Evolutionary conservation across 2,113 vertebrate genomes (phyloP).

Genomic region (Pipra filicauda): DNA sequence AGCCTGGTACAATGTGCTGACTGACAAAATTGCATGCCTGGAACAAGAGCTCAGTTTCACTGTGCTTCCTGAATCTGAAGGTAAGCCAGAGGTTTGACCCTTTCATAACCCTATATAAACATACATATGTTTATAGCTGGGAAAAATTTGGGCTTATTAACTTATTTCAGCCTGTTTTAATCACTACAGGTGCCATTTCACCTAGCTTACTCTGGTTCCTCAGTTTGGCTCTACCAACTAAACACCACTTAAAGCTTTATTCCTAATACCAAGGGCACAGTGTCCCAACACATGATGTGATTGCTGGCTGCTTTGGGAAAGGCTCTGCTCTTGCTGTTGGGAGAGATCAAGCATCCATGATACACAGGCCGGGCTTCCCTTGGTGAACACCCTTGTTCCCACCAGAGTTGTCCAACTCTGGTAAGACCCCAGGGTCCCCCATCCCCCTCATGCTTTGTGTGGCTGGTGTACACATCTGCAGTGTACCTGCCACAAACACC

Average conservation of each 20-base stretch:
- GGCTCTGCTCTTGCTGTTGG: not conserved
- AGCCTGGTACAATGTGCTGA: not conserved
- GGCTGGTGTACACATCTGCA: not conserved
- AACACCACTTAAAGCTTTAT: not conserved
- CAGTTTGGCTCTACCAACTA: not conserved
- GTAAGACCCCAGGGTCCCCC: not conserved
- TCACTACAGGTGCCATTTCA: not conserved
- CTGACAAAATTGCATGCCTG: rapidly evolving
- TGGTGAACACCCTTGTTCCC: not conserved
- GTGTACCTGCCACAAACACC: not conserved
- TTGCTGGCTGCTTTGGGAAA: not conserved
- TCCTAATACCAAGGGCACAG: not conserved
- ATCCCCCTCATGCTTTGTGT: rapidly evolving
- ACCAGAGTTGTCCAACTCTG: not conserved
- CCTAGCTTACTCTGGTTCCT: not conserved
- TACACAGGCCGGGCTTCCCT: not conserved
- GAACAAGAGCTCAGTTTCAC: not conserved
- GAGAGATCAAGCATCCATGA: rapidly evolving
- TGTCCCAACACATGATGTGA: rapidly evolving
- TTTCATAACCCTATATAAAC: not conserved
- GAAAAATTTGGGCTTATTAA: not conserved
- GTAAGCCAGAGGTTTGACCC: not conserved
- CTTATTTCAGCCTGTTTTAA: not conserved
- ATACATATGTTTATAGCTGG: rapidly evolving
- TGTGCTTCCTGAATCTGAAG: not conserved